Conservation (phyloP, 2,113 vertebrate species). For the Amblyopsis rosae region DNA sequence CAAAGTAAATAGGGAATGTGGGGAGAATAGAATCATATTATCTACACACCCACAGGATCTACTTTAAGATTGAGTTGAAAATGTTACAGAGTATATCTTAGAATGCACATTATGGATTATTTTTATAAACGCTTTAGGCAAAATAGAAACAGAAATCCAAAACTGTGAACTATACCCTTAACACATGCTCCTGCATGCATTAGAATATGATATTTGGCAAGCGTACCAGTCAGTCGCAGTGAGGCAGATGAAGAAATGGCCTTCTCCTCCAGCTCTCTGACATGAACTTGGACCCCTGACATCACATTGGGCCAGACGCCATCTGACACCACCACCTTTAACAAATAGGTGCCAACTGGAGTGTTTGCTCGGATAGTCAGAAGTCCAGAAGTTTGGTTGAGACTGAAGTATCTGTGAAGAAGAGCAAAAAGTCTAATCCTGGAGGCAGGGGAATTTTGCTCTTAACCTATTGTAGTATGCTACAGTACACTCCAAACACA, state of each 20-base stretch:
- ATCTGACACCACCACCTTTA: conserved; percentile 85
- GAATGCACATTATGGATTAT: too few relatives aligned
- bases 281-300: conserved; percentile 81
- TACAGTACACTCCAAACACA: too few relatives aligned
- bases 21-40: too few relatives aligned
- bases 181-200: neutral
- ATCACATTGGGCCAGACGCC: conserved; percentile 85
- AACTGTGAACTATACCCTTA: neutral
- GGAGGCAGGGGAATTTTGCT: too few relatives aligned
- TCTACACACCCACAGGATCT: too few relatives aligned
- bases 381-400: conserved; percentile 84
- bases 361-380: conserved; percentile 76
- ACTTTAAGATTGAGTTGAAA: too few relatives aligned
- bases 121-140: too few relatives aligned
- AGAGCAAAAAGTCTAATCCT: conserved; percentile 4
- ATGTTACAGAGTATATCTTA: too few relatives aligned
- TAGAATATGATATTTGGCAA: conserved; percentile 8
- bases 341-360: conserved; percentile 80
- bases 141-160: too few relatives aligned
- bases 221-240: conserved; percentile 80
- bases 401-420: conserved; percentile 79
- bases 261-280: conserved; percentile 81
- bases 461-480: too few relatives aligned
- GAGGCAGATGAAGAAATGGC: conserved; percentile 82
- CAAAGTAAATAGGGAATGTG: too few relatives aligned